Conservation (phyloP, 2,113 vertebrate species). For the Cynocephalus volans region DNA sequence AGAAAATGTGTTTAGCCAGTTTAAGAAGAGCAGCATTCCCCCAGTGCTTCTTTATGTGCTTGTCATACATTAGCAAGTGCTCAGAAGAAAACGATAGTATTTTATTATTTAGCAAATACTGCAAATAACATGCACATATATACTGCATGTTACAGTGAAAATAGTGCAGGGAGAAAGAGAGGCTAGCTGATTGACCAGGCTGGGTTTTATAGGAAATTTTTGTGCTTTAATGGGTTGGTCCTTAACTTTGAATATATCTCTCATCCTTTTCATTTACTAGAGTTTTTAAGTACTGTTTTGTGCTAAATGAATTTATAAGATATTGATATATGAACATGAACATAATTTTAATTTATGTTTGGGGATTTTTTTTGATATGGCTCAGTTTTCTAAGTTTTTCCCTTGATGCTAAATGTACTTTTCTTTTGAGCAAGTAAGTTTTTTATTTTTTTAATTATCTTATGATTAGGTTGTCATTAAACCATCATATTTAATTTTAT, state of each 20-base stretch:
- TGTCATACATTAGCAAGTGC: background rate
- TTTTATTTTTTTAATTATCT: background rate
- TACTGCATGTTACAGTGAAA: background rate
- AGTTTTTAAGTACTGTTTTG: background rate
- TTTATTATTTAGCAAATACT: background rate
- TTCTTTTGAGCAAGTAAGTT: conserved; percentile 35
- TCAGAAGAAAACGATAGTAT: background rate
- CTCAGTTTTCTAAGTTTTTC: background rate
- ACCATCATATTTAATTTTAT: background rate
- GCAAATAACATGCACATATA: no score
- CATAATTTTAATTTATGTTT: background rate
- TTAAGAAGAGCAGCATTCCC: background rate
- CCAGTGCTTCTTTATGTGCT: no score
- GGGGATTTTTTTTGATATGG: background rate
- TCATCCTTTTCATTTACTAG: background rate
- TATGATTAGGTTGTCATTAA: conserved; percentile 31
- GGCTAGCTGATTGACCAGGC: background rate
- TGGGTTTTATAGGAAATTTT: background rate
- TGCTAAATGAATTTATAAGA: background rate
- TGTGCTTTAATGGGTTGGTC: background rate
- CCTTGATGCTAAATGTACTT: background rate
- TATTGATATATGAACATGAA: background rate
- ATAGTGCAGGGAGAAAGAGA: background rate
- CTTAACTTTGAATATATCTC: background rate
- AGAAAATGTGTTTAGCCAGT: background rate